Base-by-base conservation (phyloP, 2,797 vertebrate genomes). In the Chrysolophus pictus region DNA sequence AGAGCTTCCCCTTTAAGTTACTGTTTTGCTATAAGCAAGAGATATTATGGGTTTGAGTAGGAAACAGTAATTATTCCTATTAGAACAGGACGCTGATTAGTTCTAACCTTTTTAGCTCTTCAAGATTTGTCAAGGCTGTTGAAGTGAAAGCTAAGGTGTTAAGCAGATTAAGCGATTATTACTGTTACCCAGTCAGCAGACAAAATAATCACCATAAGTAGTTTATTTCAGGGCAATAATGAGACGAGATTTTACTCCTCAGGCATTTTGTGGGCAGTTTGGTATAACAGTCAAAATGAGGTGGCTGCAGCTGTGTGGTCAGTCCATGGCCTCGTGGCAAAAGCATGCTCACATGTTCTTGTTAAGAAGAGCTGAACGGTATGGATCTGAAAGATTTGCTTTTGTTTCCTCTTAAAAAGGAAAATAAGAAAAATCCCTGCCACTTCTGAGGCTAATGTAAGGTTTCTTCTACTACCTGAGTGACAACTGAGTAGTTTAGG, bases 91-190 rank as follows among this genome's bases (percentile, higher is more conserved):
- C 9, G 1, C 91, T 93, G 90, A 96, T 96, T 94, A 95, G 94
- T 93, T 96, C 83, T 96, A 96, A 96, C 96, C 91, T 97, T 96
- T 96, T 91, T 96, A 96, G 93, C 84, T 93, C 90, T 88, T 93
- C 84, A 59, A 87, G 94, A 94, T 96, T 95, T 96, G 96, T 88
- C 86, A 92, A 59, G 94, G 91, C 94, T 95, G 94, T 93, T 96
- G 88, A 95, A 96, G 93, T 91, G 93, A 97, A 97, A 95, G 95
- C 97, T 95, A 93, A 96, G 95, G 96, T 80, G 31, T 93, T 97
- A 97, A 98, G 97, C 96, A 97, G 97, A 97, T 98, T 97, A 98
- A 96, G 94, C 37, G 97, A 97, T 98, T 97, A 97, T 89, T 93
- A 92, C 96, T 86, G 95, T 97, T 92, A 95, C 95, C 96, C 97